These are phyloP conservation scores for Halocynthia aurantium DNA, from an alignment of 23 tunicate species.

Conservation along the genomic window DNA sequence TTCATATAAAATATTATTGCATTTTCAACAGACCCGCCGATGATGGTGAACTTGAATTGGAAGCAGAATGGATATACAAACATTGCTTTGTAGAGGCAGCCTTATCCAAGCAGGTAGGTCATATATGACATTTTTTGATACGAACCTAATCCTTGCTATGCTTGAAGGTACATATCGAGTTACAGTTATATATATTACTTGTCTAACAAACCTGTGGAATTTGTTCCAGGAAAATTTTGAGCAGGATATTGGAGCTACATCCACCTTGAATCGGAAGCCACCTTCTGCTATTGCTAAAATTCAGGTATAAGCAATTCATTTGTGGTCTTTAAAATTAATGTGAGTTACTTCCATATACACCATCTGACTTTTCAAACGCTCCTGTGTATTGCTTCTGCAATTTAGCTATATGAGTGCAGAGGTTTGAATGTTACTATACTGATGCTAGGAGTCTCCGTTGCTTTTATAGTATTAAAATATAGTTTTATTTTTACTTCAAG, in stretches of 20 bases:
- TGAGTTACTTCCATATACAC: no score
- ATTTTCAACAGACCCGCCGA: slow-evolving; percentile 50
- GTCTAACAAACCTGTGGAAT: slow-evolving; percentile 3
- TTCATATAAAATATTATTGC: not conserved
- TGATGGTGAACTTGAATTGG: slow-evolving; percentile 53
- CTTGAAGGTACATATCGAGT: not conserved
- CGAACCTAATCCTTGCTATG: no score
- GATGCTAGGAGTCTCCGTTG: not conserved
- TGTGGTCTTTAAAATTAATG: no score
- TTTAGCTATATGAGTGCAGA: not conserved
- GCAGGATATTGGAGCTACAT: slow-evolving; percentile 47
- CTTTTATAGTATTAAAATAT: no score
- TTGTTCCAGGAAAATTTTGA: slow-evolving; percentile 60
- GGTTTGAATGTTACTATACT: not conserved
- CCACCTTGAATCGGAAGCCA: slow-evolving; percentile 81
- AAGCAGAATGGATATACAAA: slow-evolving; percentile 96
- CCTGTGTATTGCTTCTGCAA: no score
- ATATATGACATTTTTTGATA: not conserved
- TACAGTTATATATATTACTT: not conserved
- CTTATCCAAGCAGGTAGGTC: slow-evolving; percentile 71
- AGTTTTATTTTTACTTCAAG: not conserved
- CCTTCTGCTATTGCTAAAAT: slow-evolving; percentile 72
- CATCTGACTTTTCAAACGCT: no score
- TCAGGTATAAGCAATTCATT: slow-evolving; percentile 33
- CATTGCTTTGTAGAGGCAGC: slow-evolving; percentile 80